phyloP scores from a whole-genome alignment of 1,140 invertebrate genomes.

The Bactericera cockerelli region DNA sequence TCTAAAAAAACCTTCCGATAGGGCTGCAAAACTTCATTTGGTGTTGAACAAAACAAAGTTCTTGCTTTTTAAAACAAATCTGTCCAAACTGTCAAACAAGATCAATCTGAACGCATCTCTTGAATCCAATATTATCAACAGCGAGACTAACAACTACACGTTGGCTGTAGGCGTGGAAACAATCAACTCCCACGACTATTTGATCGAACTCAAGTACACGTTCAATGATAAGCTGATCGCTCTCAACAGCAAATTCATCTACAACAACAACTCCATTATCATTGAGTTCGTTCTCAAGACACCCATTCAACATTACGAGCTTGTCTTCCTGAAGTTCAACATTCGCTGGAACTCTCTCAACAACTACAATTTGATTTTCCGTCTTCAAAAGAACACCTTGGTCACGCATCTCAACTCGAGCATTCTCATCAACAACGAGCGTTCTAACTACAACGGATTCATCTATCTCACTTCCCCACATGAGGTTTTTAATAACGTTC shows the following conservation, averaged over 20 bases:
- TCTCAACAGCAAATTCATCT: not conserved
- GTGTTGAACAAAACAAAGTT: not conserved
- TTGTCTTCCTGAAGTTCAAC: not conserved
- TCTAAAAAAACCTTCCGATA: not conserved
- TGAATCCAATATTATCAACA: not conserved
- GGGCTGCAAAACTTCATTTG: not conserved
- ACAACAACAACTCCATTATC: not conserved
- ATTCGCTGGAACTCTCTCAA: not conserved
- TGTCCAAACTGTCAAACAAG: not conserved
- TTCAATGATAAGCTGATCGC: not conserved
- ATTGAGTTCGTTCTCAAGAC: not conserved
- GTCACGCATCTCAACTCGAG: not conserved
- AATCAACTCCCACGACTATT: not conserved
- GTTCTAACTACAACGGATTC: not conserved
- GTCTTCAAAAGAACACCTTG: not conserved
- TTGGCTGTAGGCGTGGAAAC: not conserved
- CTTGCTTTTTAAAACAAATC: not conserved
- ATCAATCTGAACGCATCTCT: not conserved
- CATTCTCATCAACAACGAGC: not conserved
- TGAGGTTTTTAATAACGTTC: not conserved
- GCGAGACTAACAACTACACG: not conserved
- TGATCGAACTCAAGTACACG: not conserved
- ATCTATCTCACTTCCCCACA: conserved; percentile 1
- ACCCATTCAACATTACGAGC: not conserved
- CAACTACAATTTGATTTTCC: not conserved